A percentile compares a stretch with the other conserved stretches of the same genome.
These are phyloP conservation scores for Hapalemur alaotrensis DNA, from an alignment of 2,797 vertebrate species.

Conservation along the genomic window DNA sequence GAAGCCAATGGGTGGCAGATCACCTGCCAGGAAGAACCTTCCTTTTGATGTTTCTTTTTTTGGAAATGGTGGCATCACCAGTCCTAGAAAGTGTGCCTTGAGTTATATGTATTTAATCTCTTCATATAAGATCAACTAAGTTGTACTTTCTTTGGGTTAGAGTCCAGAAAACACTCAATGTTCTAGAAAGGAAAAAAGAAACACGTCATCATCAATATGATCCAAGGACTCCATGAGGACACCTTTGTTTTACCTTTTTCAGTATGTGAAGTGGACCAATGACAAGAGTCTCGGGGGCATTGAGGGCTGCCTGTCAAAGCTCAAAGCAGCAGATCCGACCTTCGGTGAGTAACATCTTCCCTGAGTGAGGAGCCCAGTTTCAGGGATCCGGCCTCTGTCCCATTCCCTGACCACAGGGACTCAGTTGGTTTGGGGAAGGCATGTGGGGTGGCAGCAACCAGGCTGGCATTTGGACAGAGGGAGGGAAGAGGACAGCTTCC, in stretches of 20 bases:
- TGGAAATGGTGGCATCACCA: background rate
- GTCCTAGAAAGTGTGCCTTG: background rate
- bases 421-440: background rate
- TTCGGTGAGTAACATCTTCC: slow-evolving; percentile 88
- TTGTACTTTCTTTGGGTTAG: background rate
- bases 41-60: background rate
- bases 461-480: accelerated
- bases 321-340: slow-evolving; percentile 91
- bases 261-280: slow-evolving; percentile 90
- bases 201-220: accelerated
- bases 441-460: accelerated
- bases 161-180: background rate
- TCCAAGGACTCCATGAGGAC: accelerated
- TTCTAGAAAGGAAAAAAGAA: background rate
- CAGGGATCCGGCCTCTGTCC: accelerated
- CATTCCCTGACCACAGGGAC: background rate
- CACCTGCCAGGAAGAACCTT: background rate
- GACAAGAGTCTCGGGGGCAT: slow-evolving; percentile 92
- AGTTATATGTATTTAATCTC: accelerated
- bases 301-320: slow-evolving; percentile 89
- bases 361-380: accelerated
- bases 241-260: background rate
- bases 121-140: background rate
- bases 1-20: background rate
- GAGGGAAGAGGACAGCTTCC: background rate